Conservation (phyloP, 2,113 vertebrate species). For the Tachuris rubrigastra region DNA sequence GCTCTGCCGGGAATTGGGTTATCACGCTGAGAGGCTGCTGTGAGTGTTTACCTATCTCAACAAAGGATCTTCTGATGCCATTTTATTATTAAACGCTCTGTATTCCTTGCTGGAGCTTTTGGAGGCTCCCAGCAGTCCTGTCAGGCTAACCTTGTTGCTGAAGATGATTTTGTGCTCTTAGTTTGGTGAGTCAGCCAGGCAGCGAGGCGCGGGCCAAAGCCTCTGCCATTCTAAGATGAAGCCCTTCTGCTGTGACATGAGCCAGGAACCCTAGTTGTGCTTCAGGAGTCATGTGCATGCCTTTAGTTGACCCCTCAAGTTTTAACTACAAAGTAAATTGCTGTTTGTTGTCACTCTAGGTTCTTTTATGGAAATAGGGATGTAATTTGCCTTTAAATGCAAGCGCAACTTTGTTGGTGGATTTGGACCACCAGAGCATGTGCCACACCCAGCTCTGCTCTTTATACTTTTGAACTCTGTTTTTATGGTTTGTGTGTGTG, state of each 20-base stretch:
- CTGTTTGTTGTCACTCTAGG: background rate
- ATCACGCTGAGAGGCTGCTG: constrained; percentile 15
- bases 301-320: background rate
- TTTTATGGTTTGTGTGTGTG: background rate
- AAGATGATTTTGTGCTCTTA: background rate
- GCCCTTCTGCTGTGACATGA: background rate
- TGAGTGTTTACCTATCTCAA: background rate
- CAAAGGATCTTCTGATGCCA: constrained; percentile 16
- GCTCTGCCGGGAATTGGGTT: background rate
- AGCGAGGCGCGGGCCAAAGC: fast-evolving
- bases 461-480: background rate
- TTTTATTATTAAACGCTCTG: constrained; percentile 45
- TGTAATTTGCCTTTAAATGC: background rate
- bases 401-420: background rate
- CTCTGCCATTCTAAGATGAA: fast-evolving
- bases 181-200: background rate
- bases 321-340: background rate
- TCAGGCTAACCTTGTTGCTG: constrained; percentile 6
- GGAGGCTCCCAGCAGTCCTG: constrained; percentile 31
- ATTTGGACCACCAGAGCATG: background rate
- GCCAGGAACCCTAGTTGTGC: fast-evolving
- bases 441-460: background rate
- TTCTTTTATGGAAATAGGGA: background rate
- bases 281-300: background rate
- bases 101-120: background rate